phyloP scores from a whole-genome alignment of 1,140 invertebrate species.

The Anastrepha ludens region DNA sequence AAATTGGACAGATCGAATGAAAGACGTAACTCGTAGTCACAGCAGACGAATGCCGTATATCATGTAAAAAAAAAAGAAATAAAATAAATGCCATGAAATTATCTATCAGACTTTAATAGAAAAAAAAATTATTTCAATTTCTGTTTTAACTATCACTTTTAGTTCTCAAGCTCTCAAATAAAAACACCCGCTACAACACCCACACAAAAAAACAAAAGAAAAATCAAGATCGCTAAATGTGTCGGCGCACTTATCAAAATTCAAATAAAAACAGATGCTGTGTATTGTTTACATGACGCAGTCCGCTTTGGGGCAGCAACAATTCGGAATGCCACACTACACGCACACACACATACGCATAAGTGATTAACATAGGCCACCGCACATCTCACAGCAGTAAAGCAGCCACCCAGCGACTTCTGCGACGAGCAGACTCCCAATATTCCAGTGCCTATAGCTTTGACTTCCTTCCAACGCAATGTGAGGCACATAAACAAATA shows the following conservation, averaged over 20 bases:
- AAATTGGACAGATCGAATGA: too few species aligned
- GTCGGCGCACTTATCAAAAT: neutral
- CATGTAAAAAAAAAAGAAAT: too few species aligned
- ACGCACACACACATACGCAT: neutral
- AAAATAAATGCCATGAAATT: too few species aligned
- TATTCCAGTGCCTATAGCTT: neutral
- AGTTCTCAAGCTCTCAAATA: too few species aligned
- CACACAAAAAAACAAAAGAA: too few species aligned
- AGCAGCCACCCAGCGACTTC: neutral
- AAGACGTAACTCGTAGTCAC: too few species aligned
- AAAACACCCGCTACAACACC: too few species aligned
- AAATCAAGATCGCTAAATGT: neutral
- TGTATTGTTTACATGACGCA: neutral
- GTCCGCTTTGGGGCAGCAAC: neutral
- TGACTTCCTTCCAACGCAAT: neutral
- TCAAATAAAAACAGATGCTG: slow-evolving; percentile 31
- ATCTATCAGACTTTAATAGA: too few species aligned
- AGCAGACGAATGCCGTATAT: too few species aligned
- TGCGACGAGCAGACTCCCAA: neutral
- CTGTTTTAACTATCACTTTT: too few species aligned
- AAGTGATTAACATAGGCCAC: neutral
- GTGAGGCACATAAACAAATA: neutral
- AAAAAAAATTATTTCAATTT: too few species aligned
- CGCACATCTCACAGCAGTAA: neutral
- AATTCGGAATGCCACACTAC: neutral